Evolutionary conservation across 1,140 invertebrate genomes (phyloP).

Genomic region (Zaprionus davidi): DNA sequence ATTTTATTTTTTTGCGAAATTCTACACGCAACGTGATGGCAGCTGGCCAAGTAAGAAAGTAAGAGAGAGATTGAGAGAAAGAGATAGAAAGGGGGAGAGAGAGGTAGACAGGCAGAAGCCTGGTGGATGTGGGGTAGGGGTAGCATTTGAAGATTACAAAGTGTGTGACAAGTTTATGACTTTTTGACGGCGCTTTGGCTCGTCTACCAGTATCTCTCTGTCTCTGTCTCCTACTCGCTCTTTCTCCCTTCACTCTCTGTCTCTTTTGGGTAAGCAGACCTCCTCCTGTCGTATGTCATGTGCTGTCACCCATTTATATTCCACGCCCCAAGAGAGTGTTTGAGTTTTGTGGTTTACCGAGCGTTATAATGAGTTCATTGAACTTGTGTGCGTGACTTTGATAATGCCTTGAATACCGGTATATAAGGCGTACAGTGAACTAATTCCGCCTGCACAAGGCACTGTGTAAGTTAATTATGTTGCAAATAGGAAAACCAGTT

Average conservation of each 20-base stretch:
- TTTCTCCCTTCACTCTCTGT: background rate
- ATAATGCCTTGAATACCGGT: conserved; percentile 19
- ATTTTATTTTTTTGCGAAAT: conserved; percentile 52
- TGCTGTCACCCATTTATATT: conserved; percentile 63
- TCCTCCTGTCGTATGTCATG: conserved; percentile 44
- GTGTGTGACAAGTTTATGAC: conserved; percentile 78
- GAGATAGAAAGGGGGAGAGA: background rate
- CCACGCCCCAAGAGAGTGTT: conserved; percentile 17
- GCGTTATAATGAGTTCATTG: conserved; percentile 69
- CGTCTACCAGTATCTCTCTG: conserved; percentile 9
- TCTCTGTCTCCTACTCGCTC: conserved; percentile 1
- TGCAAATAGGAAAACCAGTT: background rate
- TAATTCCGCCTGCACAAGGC: conserved; percentile 16
- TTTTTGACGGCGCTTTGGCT: conserved; percentile 73
- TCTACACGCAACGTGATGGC: conserved; percentile 55
- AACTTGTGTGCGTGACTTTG: conserved; percentile 63
- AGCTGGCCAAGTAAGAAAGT: conserved; percentile 49
- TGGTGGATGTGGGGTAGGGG: background rate
- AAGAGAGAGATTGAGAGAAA: background rate
- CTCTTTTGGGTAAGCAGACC: conserved; percentile 10
- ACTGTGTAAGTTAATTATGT: conserved; percentile 22
- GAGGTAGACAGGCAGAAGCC: background rate
- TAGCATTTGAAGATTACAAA: conserved; percentile 68
- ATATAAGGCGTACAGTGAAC: conserved; percentile 1
- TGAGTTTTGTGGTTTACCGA: conserved; percentile 48